Percentiles rank a stretch among this genome's conserved stretches.
Conservation (phyloP, 2,888 invertebrate species). For the Junonia oenone region DNA sequence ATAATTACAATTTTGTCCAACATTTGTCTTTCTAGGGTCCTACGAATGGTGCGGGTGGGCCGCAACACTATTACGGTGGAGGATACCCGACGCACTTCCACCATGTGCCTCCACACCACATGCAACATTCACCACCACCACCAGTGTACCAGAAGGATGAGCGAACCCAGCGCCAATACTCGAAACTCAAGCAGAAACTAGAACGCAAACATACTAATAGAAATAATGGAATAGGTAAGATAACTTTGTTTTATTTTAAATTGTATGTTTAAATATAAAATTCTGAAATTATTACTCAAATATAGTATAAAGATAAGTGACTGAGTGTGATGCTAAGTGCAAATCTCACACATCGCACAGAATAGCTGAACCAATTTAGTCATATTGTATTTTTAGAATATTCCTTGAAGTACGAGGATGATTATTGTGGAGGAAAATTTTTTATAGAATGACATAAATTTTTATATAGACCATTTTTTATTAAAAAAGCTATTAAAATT, state of each 20-base stretch:
- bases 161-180: slow-evolving; percentile 87
- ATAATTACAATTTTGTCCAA: slow-evolving; percentile 11
- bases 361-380: no score
- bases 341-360: no score
- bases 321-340: no score
- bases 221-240: slow-evolving; percentile 78
- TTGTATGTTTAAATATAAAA: no score
- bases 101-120: slow-evolving; percentile 78
- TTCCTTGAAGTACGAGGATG: no score
- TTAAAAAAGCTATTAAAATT: no score
- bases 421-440: no score
- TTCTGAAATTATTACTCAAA: no score
- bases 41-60: slow-evolving; percentile 84
- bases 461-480: no score
- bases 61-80: slow-evolving; percentile 83
- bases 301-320: no score
- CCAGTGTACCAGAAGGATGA: slow-evolving; percentile 86
- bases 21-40: slow-evolving; percentile 71
- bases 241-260: background rate
- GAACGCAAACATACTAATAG: slow-evolving; percentile 82
- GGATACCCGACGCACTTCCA: slow-evolving; percentile 80
- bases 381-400: no score
- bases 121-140: slow-evolving; percentile 85
- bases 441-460: no score
- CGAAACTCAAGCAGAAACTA: slow-evolving; percentile 87